Conservation (phyloP, 2,888 invertebrate species). For the Trachelus troglodyta region DNA sequence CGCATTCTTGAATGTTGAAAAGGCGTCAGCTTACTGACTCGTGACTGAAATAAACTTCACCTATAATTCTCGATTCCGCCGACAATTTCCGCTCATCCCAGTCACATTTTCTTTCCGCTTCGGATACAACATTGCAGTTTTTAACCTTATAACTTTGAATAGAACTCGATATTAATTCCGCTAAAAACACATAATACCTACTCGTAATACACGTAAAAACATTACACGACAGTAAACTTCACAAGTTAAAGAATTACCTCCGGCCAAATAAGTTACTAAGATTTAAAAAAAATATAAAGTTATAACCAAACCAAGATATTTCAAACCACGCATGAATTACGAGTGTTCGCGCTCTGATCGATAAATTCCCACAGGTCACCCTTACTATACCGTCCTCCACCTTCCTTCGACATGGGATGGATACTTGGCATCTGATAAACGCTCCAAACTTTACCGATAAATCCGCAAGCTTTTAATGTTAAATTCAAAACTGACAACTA, state of each 20-base stretch:
- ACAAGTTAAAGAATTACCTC: neutral
- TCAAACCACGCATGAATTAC: conserved; percentile 19
- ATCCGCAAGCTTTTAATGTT: conserved; percentile 2
- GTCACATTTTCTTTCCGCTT: neutral
- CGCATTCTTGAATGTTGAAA: neutral
- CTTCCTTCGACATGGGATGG: neutral
- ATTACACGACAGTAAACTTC: neutral
- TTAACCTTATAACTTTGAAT: neutral
- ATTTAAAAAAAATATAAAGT: neutral
- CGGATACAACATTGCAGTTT: neutral
- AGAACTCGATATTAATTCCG: neutral
- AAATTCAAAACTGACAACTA: neutral
- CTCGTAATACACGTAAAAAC: neutral
- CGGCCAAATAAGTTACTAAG: neutral
- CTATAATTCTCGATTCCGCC: neutral
- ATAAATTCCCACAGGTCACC: conserved; percentile 10
- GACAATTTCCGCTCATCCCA: neutral
- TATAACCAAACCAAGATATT: conserved; percentile 12
- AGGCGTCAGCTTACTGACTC: neutral
- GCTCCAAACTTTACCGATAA: conserved; percentile 11
- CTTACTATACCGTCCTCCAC: neutral
- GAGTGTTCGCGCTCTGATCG: conserved; percentile 15
- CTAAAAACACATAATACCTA: neutral
- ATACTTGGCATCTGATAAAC: conserved; percentile 13
- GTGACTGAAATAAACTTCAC: neutral